Percentiles rank a stretch among this genome's conserved stretches.
Conservation (phyloP, 2,113 vertebrate genomes). For the Microtus pennsylvanicus region DNA sequence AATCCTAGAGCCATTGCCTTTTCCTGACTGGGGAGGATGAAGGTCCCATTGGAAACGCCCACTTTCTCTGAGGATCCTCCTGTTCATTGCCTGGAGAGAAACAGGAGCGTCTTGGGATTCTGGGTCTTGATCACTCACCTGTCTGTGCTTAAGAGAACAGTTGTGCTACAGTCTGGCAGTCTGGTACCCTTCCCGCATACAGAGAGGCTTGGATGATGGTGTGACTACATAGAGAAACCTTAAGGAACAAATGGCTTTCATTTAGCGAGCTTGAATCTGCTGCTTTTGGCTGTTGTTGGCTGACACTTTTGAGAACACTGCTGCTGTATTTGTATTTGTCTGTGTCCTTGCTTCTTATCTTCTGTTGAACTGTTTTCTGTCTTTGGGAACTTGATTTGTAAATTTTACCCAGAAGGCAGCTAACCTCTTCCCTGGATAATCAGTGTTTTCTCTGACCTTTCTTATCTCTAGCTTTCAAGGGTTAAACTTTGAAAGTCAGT, state of each 20-base stretch:
- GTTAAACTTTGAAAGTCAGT: constrained; percentile 53
- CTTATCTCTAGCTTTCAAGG: constrained; percentile 53
- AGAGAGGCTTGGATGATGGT: neutral
- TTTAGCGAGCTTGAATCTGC: neutral
- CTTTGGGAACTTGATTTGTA: constrained; percentile 29
- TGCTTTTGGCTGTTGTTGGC: neutral
- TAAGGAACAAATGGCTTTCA: neutral
- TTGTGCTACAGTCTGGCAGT: neutral
- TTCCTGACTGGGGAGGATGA: neutral
- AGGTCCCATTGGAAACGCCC: neutral
- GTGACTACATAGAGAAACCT: neutral
- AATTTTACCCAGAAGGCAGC: constrained; percentile 48
- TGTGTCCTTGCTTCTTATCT: constrained; percentile 28
- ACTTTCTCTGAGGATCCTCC: neutral
- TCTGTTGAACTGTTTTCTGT: constrained; percentile 11
- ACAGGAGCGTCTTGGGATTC: neutral
- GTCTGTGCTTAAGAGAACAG: neutral
- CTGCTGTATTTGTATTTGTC: neutral
- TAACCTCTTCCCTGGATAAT: constrained; percentile 46
- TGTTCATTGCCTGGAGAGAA: neutral
- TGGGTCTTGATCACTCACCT: neutral
- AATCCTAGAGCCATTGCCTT: neutral
- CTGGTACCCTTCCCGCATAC: too few relatives aligned
- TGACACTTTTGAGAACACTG: constrained; percentile 42
- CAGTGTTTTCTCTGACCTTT: constrained; percentile 57